phyloP scores from a whole-genome alignment of 2,888 invertebrate species.

The Elegia similella region DNA sequence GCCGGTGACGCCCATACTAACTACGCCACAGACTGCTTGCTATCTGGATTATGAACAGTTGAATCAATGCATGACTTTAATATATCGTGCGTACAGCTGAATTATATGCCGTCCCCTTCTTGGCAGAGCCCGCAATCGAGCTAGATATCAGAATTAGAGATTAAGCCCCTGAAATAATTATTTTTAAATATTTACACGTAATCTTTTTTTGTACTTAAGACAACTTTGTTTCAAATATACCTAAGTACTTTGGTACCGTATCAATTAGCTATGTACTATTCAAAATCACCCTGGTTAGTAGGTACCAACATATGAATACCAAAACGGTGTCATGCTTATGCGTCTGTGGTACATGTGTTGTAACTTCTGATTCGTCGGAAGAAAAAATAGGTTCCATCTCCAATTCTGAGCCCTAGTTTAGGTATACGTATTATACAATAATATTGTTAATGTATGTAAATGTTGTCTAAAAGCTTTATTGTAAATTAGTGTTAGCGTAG shows the following conservation, averaged over 20 bases:
- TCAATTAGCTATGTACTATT: too few relatives aligned
- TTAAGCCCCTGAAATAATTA: background rate
- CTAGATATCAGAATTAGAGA: constrained; percentile 3
- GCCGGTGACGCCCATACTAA: too few relatives aligned
- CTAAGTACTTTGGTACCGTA: too few relatives aligned
- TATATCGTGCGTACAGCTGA: background rate
- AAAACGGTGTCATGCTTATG: too few relatives aligned
- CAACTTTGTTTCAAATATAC: too few relatives aligned
- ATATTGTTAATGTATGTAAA: constrained; percentile 70
- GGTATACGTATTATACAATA: constrained; percentile 41
- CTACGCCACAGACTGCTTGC: too few relatives aligned
- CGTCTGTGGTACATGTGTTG: too few relatives aligned
- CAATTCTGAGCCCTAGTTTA: background rate
- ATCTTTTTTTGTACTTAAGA: background rate
- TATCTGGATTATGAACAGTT: background rate
- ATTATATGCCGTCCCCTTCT: background rate
- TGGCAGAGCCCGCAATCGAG: constrained; percentile 21
- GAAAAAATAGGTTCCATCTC: too few relatives aligned
- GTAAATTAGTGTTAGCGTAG: constrained; percentile 74
- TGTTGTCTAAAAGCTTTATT: constrained; percentile 80
- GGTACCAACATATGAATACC: too few relatives aligned
- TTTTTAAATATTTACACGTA: background rate
- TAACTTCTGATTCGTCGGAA: too few relatives aligned
- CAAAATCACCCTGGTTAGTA: too few relatives aligned
- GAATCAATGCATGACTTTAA: background rate